These are phyloP conservation scores for Nemapogon koenigi DNA, from an alignment of 2,888 invertebrate species.

Conservation along the genomic window DNA sequence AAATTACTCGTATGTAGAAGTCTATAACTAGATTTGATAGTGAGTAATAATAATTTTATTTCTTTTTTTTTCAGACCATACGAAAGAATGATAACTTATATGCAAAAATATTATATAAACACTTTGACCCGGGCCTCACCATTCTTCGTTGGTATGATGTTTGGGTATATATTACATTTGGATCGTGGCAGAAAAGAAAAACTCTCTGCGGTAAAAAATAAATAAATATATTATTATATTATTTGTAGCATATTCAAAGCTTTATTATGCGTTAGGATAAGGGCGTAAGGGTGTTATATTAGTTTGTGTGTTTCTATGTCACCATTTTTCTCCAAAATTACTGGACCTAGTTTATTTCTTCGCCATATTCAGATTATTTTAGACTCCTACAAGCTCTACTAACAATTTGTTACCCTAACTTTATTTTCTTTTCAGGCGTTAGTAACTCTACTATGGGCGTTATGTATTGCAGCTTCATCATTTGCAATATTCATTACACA, in stretches of 20 bases:
- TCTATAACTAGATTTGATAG: too few species aligned
- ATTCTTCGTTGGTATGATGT: slow-evolving; percentile 6
- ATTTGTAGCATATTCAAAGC: too few species aligned
- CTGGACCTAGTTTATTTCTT: not conserved
- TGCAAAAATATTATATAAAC: slow-evolving; percentile 2
- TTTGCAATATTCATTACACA: slow-evolving; percentile 20
- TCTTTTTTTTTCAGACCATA: too few species aligned
- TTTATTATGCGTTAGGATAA: too few species aligned
- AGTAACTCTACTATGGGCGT: slow-evolving; percentile 18
- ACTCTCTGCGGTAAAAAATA: slow-evolving; percentile 1
- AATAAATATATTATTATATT: too few species aligned
- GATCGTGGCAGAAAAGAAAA: not conserved
- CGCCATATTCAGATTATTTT: not conserved
- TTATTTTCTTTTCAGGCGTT: slow-evolving; percentile 2
- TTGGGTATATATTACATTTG: slow-evolving; percentile 6
- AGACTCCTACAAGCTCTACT: not conserved
- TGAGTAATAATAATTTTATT: too few species aligned
- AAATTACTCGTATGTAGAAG: too few species aligned
- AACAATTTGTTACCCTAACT: not conserved
- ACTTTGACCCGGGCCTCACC: slow-evolving; percentile 5
- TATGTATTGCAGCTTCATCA: slow-evolving; percentile 15
- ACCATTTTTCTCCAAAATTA: not conserved
- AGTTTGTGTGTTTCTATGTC: too few species aligned
- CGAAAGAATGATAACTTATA: too few species aligned
- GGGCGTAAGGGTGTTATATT: too few species aligned